Percentiles rank a stretch among this genome's conserved stretches.
Conservation (phyloP, 2,888 invertebrate species). For the Trichopria drosophilae region DNA sequence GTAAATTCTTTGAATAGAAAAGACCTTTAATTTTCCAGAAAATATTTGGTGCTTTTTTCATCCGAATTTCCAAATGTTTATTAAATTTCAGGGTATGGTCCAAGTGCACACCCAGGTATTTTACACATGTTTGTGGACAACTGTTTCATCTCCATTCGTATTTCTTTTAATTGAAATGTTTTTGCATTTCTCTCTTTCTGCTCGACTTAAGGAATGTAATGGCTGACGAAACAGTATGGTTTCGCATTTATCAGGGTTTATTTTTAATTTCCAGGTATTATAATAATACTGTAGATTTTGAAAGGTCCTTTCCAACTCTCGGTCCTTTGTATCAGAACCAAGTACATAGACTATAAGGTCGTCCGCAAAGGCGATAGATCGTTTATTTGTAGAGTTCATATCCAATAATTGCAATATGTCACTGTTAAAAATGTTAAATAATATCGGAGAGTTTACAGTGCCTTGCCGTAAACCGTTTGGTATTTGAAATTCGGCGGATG, state of each 20-base stretch:
- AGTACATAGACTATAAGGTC: not conserved
- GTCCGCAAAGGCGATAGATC: not conserved
- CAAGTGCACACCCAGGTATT: too few species aligned
- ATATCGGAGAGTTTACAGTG: constrained; percentile 5
- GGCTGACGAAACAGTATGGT: constrained; percentile 30
- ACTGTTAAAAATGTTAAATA: constrained; percentile 32
- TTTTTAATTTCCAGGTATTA: constrained; percentile 26
- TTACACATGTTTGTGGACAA: too few species aligned
- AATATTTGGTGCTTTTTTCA: too few species aligned
- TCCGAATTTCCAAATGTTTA: too few species aligned
- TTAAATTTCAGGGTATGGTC: too few species aligned
- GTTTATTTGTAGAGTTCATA: constrained; percentile 4
- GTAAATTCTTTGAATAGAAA: too few species aligned
- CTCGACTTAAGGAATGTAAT: too few species aligned
- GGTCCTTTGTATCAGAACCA: not conserved
- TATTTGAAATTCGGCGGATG: constrained; percentile 6
- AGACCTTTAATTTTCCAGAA: constrained; percentile 12
- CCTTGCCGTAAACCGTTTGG: constrained; percentile 23
- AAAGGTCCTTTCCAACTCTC: constrained; percentile 5
- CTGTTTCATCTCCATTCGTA: too few species aligned
- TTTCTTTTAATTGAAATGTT: too few species aligned
- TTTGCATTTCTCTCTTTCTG: too few species aligned
- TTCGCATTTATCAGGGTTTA: constrained; percentile 27
- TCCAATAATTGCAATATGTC: constrained; percentile 23
- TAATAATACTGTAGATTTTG: constrained; percentile 23